A percentile compares a stretch with the other conserved stretches of the same genome.
phyloP scores from a whole-genome alignment of 2,888 invertebrate species.

The Rhodophaea formosa region DNA sequence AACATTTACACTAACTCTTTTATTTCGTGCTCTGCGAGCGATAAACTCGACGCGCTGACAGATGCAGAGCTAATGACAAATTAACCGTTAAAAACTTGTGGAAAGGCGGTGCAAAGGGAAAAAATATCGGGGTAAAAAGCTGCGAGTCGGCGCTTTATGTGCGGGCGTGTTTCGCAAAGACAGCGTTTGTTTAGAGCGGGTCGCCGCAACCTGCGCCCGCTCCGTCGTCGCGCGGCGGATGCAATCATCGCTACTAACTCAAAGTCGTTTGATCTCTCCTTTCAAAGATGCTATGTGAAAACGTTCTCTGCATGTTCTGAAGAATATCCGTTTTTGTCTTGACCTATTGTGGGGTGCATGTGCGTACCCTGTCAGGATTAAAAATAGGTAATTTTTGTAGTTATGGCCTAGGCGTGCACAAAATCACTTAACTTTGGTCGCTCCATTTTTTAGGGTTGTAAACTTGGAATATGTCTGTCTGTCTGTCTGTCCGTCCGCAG shows the following conservation, averaged over 20 bases:
- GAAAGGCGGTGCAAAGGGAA: slow-evolving; percentile 51
- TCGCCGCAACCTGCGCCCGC: slow-evolving; percentile 31
- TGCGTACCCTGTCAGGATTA: too few relatives aligned
- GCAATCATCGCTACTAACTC: slow-evolving; percentile 57
- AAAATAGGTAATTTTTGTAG: too few relatives aligned
- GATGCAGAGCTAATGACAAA: slow-evolving; percentile 72
- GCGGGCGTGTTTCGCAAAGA: slow-evolving; percentile 55
- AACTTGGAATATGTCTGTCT: too few relatives aligned
- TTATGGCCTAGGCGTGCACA: too few relatives aligned
- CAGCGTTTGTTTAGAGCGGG: slow-evolving; percentile 56
- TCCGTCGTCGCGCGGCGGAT: slow-evolving; percentile 27
- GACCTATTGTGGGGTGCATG: too few relatives aligned
- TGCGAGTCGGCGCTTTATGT: slow-evolving; percentile 51
- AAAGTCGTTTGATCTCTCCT: slow-evolving; percentile 66
- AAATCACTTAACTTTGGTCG: too few relatives aligned
- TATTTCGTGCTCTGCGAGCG: slow-evolving; percentile 45
- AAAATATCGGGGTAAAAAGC: slow-evolving; percentile 58
- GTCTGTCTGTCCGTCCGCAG: too few relatives aligned
- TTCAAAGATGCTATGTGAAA: slow-evolving; percentile 40
- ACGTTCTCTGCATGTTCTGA: slow-evolving; percentile 6
- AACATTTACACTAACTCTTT: slow-evolving; percentile 40
- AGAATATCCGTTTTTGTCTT: slow-evolving; percentile 1
- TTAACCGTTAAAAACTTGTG: slow-evolving; percentile 67
- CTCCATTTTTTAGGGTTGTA: too few relatives aligned
- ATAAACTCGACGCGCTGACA: slow-evolving; percentile 58